Conservation (phyloP, 2,888 invertebrate genomes). For the Harmothoe impar region DNA sequence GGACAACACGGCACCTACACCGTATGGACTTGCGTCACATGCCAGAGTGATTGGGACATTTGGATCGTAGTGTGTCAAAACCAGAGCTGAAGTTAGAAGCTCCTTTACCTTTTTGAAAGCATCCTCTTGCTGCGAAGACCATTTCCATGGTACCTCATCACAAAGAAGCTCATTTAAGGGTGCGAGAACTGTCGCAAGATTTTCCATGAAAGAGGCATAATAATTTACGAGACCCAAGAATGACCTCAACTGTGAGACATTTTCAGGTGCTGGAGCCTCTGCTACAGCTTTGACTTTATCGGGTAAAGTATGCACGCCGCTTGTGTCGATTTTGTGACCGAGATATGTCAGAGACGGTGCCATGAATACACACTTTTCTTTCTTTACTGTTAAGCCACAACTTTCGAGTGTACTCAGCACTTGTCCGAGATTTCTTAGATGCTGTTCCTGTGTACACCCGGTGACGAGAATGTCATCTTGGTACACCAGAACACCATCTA, state of each 20-base stretch:
- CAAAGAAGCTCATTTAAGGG: not conserved
- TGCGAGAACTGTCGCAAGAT: not conserved
- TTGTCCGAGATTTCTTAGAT: not conserved
- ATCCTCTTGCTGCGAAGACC: not conserved
- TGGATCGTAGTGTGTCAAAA: conserved; percentile 60
- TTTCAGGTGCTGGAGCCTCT: not conserved
- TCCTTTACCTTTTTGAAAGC: conserved; percentile 26
- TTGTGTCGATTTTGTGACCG: not conserved
- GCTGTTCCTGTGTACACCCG: not conserved
- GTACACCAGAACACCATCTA: not conserved
- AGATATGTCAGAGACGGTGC: not conserved
- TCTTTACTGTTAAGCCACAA: not conserved
- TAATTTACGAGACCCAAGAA: conserved; percentile 51
- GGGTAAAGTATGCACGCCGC: not conserved
- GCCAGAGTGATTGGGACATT: not conserved
- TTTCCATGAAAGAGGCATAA: not conserved
- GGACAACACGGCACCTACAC: conserved; percentile 46
- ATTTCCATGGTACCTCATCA: not conserved
- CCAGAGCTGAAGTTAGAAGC: not conserved
- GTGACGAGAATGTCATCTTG: conserved; percentile 45
- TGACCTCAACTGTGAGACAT: not conserved
- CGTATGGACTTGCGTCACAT: conserved; percentile 43
- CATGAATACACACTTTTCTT: conserved; percentile 10
- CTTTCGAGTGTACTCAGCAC: not conserved
- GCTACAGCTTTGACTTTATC: not conserved